Evolutionary conservation across 2,113 vertebrate genomes (phyloP).

Genomic region (Paradisaea rubra): DNA sequence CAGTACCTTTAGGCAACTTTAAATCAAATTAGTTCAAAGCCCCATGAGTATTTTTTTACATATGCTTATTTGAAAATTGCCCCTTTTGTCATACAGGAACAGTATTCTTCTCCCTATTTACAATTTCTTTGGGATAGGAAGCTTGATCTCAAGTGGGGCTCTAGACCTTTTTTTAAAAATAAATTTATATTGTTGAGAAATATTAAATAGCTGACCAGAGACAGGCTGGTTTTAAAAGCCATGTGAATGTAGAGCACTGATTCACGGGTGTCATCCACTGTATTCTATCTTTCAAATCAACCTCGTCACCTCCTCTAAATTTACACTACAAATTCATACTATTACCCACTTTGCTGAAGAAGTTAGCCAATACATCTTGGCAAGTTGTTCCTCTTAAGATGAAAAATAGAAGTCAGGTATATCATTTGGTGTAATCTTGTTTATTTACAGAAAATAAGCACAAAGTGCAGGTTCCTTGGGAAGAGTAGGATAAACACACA

Average conservation of each 20-base stretch:
- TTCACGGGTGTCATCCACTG: background rate
- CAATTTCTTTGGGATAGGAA: background rate
- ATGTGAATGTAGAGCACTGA: background rate
- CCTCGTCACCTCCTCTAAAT: background rate
- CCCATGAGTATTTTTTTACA: background rate
- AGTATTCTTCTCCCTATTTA: background rate
- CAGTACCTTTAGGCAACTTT: background rate
- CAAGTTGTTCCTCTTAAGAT: background rate
- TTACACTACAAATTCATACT: conserved; percentile 12
- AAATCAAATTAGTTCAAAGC: background rate
- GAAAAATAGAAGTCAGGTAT: conserved; percentile 18
- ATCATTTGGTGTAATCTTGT: conserved; percentile 29
- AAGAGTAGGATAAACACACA: background rate
- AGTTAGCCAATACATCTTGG: background rate
- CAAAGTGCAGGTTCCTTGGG: background rate
- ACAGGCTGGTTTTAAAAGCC: background rate
- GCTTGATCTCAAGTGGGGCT: background rate
- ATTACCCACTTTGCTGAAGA: conserved; percentile 12
- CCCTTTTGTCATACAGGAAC: background rate
- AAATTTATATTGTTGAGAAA: background rate
- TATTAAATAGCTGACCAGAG: background rate
- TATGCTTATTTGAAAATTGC: background rate
- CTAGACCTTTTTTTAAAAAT: background rate
- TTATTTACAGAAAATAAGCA: conserved; percentile 39
- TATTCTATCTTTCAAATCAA: background rate